A percentile compares a stretch with the other conserved stretches of the same genome.
These are phyloP conservation scores for Buteo buteo DNA, from an alignment of 2,113 vertebrate species.

Conservation along the genomic window DNA sequence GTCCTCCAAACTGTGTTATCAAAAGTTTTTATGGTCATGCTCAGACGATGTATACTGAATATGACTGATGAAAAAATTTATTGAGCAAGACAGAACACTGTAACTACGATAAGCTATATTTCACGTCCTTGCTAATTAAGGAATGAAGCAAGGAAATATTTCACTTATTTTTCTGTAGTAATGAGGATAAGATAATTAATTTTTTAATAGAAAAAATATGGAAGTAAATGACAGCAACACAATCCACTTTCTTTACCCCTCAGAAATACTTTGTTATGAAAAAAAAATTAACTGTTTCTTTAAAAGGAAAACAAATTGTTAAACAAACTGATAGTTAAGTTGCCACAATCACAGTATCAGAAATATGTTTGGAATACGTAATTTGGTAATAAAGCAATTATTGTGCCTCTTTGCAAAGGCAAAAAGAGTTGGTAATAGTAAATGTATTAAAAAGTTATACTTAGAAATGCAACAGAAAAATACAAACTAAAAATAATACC, in stretches of 20 bases:
- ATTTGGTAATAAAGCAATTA: background rate
- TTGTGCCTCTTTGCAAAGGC: background rate
- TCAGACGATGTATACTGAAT: background rate
- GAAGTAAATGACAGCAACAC: background rate
- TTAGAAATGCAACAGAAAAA: background rate
- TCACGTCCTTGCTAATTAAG: background rate
- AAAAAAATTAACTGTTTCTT: background rate
- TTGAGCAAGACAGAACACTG: background rate
- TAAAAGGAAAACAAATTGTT: background rate
- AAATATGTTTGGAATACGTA: background rate
- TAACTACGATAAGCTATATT: background rate
- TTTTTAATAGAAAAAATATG: background rate
- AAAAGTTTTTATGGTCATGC: background rate
- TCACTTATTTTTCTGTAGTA: background rate
- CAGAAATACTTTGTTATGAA: background rate
- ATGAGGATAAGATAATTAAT: background rate
- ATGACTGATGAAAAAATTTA: background rate
- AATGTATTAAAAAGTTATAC: background rate
- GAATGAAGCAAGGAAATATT: background rate
- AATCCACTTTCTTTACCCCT: background rate
- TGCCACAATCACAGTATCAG: background rate
- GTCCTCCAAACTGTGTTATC: background rate
- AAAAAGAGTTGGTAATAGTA: background rate
- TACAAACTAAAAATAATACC: background rate
- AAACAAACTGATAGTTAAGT: accelerated